Evolutionary conservation across 2,888 invertebrate species (phyloP).

Genomic region (Tenthredo scrophulariae): DNA sequence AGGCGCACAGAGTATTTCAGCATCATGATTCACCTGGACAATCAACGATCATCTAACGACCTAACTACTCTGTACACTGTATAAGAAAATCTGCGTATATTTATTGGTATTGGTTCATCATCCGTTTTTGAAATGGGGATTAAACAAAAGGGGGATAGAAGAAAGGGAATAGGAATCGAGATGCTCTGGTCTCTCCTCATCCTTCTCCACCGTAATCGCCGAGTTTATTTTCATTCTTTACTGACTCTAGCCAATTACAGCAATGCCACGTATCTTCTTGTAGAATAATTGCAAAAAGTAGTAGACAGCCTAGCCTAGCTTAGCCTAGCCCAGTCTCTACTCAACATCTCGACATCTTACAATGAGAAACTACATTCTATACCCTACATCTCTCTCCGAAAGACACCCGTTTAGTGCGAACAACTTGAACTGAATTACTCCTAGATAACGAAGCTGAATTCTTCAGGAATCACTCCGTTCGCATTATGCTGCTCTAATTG

Average conservation of each 20-base stretch:
- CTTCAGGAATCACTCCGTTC: constrained; percentile 7
- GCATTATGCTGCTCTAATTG: not conserved
- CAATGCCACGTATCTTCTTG: constrained; percentile 38
- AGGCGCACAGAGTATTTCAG: not conserved
- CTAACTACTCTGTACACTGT: not conserved
- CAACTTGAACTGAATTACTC: constrained; percentile 30
- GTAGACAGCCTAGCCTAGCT: not conserved
- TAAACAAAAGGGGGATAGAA: not conserved
- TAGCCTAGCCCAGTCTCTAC: not conserved
- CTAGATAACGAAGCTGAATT: constrained; percentile 26
- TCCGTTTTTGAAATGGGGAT: not conserved
- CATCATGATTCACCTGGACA: not conserved
- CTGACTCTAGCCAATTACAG: constrained; percentile 37
- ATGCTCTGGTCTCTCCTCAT: not conserved
- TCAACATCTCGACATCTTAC: constrained; percentile 40
- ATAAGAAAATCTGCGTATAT: constrained; percentile 22
- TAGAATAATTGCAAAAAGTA: constrained; percentile 41
- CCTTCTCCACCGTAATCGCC: not conserved
- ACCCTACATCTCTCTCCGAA: constrained; percentile 33
- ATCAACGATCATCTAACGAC: not conserved
- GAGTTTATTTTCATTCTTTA: constrained; percentile 30
- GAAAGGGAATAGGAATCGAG: too few species aligned
- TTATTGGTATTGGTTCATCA: not conserved
- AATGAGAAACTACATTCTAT: constrained; percentile 40
- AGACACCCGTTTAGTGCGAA: constrained; percentile 44